Evolutionary conservation across 2,797 vertebrate genomes (phyloP), one percentile per base, ranked within the genome.

Genomic region (Paedocypris micromegethes): DNA sequence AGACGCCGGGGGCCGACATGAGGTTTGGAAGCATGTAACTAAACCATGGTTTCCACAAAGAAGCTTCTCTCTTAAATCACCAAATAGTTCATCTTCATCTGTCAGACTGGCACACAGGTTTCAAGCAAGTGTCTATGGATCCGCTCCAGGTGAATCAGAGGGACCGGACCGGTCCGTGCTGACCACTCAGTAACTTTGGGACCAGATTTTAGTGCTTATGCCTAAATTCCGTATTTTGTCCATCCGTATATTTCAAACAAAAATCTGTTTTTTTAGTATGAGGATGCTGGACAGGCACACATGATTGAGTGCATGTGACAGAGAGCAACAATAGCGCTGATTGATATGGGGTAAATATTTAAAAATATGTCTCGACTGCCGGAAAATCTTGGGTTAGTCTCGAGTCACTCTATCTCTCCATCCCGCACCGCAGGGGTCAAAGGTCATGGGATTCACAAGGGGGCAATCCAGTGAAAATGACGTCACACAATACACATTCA

Each of bases 261-360:
- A 5, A 47, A 47, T 56, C 47, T 8, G 41, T 49, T 38, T 46
- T 41, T 43, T 48, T 64, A 3, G 56, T 51, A 41, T 40, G 42
- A n/a, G 5, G 47, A 40, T 42, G 45, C 44, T 48, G 43, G 52
- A 48, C 54, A 64, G 64, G n/a, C 72, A 43, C 77, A 75, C 76
- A 76, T 72, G 78, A 77, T 58, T 73, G 55, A 68, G 50, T 54
- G 54, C 78, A 75, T 78, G 72, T 76, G 78, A 78, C 49, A 44
- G 61, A 51, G 53, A 52, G 54, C 62, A 78, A 88, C 81, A 85
- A 83, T 79, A 78, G 74, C 72, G 77, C 77, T 78, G 73, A 85
- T 76, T 84, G 78, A 84, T 76, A 50, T 54, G 40, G 2, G 71
- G 75, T 70, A 75, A 45, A 58, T 74, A 56, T 47, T 23, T 63